Evolutionary conservation across 2,113 vertebrate species (phyloP), one percentile per base, ranked within the genome.

Genomic region (Aphyosemion australe): DNA sequence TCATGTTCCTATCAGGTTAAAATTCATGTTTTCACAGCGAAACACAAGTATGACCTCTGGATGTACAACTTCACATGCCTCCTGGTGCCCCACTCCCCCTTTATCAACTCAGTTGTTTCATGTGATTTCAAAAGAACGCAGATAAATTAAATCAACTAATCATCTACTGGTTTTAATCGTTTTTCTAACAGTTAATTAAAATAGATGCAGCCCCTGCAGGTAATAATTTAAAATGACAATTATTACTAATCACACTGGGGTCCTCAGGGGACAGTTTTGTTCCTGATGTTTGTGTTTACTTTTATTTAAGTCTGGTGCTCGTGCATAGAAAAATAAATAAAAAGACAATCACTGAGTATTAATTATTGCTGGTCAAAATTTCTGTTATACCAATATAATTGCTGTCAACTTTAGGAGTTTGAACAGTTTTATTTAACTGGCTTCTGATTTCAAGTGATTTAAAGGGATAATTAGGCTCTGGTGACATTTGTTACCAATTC

Each of bases 101-200:
- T 46, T 55, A 70, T 73, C 63, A 75, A 57, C 74, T 67, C 64
- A n/a, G 56, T 73, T 14, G 39, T 71, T 26, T 63, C 55, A 46
- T 56, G 41, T 79, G 26, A 61, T 12, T 70, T 32, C 13, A 41
- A 57, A 61, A 64, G 7, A 73, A 12, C 11, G 1, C 12, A 45
- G 18, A 60, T 48, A 70, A 64, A 72, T 66, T 19, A 37, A 76
- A 65, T 37, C 8, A 43, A 74, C 54, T 46, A 58, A 15, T 48
- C 66, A 65, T 52, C 5, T 37, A 21, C 46, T 46, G n/a, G 8
- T n/a, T 55, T 51, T 20, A 48, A 18, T 47, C 1, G 7, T 6
- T 47, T 16, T 47, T 15, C 45, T n/a, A 48, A 48, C 46, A 19
- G 46, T 19, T 48, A 48, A 48, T 48, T 48, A 48, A 10, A 11